These are phyloP conservation scores for Trichacis sp. DNA, from an alignment of 2,888 invertebrate genomes.

Conservation along the genomic window DNA sequence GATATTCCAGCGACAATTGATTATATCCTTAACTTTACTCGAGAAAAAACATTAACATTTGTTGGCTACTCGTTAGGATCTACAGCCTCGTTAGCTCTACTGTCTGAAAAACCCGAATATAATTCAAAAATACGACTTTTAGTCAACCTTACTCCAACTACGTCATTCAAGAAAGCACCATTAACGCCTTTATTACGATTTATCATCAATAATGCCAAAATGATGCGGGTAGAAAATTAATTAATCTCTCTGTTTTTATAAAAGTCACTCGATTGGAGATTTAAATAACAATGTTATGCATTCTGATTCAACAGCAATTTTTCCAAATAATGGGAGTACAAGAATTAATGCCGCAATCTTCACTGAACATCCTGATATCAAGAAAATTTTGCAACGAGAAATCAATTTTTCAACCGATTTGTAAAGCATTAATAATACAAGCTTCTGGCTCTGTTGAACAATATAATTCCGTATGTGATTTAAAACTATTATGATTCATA, in stretches of 20 bases:
- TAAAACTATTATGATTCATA: too few relatives aligned
- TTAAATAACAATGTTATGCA: too few relatives aligned
- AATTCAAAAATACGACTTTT: conserved; percentile 76
- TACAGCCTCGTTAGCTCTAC: conserved; percentile 74
- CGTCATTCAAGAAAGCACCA: conserved; percentile 50
- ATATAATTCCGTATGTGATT: too few relatives aligned
- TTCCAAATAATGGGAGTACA: too few relatives aligned
- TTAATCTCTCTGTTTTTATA: background rate
- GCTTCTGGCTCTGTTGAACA: too few relatives aligned
- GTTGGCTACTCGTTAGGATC: conserved; percentile 96
- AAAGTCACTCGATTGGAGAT: too few relatives aligned
- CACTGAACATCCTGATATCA: conserved; percentile 73
- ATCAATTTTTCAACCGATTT: conserved; percentile 73
- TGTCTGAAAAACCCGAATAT: too few relatives aligned
- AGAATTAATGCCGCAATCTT: conserved; percentile 78
- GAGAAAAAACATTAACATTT: too few relatives aligned
- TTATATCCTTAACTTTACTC: too few relatives aligned
- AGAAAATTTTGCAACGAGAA: conserved; percentile 74
- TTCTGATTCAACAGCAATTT: too few relatives aligned
- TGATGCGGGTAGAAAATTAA: conserved; percentile 10
- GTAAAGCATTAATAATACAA: conserved; percentile 79
- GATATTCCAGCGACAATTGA: too few relatives aligned
- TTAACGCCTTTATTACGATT: background rate
- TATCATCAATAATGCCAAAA: conserved; percentile 13
- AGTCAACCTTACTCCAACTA: conserved; percentile 64